Evolutionary conservation across 2,797 vertebrate genomes (phyloP), one percentile per base, ranked within the genome.

Genomic region (Prionace glauca): DNA sequence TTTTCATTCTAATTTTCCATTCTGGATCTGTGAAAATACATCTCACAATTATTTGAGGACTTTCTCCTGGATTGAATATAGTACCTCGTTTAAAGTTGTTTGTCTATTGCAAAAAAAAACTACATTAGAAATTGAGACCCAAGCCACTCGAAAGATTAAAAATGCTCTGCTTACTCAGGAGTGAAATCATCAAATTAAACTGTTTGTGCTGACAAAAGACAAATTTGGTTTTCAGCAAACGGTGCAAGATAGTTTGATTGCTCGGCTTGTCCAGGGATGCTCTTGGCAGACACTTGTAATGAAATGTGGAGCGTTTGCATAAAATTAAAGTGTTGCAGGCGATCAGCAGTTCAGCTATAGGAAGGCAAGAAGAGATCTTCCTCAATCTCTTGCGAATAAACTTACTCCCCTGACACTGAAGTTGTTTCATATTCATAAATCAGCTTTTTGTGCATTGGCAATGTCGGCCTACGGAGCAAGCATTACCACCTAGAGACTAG

Each of bases 141-240:
- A 16, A 94, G 41, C 41, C 41, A 56, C 69, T 29, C 41, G 50
- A 32, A 94, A 94, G 36, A 94, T 94, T 94, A 94, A 94, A 67
- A 94, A 97, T 97, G 96, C 97, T 97, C 97, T 98, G 98, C 99
- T 99, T 99, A 98, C 98, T 99, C 98, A 99, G 98, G 98, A 99
- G 98, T 98, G 98, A 98, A 98, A 98, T 98, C 98, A 98, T 99
- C 98, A 98, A 98, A 99, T 99, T 99, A 98, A 98, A 98, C 97
- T 98, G 98, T 98, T 99, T 98, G 97, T 99, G 99, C 99, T 99
- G 99, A 99, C 98, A 98, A 98, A 98, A 98, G 98, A 98, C 98
- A 98, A 99, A 98, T 98, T 97, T 97, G 98, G 98, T 98, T 98
- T 98, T 97, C 97, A 97, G 98, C 98, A 98, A 98, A 98, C 98